These are phyloP conservation scores for Elegia similella DNA, from an alignment of 2,888 invertebrate genomes.

Conservation along the genomic window DNA sequence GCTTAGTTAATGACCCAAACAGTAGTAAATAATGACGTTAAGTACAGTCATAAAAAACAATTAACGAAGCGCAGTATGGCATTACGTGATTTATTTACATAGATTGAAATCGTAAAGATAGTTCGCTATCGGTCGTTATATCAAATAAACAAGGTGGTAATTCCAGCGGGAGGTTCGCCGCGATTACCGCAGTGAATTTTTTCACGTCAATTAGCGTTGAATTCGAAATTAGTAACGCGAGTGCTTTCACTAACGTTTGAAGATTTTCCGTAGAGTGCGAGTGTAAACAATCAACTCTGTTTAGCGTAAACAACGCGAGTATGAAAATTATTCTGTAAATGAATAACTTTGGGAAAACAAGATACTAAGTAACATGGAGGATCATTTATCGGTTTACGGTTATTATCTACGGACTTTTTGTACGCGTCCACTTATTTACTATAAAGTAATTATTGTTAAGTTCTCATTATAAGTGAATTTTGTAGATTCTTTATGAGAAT, in stretches of 20 bases:
- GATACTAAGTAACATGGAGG: too few species aligned
- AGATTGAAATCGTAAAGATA: conserved; percentile 11
- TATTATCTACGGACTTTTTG: too few species aligned
- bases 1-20: conserved; percentile 14
- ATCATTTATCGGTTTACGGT: too few species aligned
- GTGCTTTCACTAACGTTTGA: conserved; percentile 6
- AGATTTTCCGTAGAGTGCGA: neutral
- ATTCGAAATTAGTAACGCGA: conserved; percentile 35
- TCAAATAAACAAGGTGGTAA: conserved; percentile 41
- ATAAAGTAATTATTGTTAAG: too few species aligned
- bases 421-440: too few species aligned
- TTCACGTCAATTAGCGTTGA: conserved; percentile 52
- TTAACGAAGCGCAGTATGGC: conserved; percentile 12
- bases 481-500: too few species aligned
- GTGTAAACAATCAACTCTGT: neutral
- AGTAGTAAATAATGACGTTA: conserved; percentile 17
- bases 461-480: too few species aligned
- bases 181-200: conserved; percentile 40
- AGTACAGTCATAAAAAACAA: conserved; percentile 10
- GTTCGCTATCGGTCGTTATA: conserved; percentile 6
- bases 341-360: too few species aligned
- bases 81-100: conserved; percentile 16
- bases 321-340: too few species aligned
- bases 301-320: too few species aligned
- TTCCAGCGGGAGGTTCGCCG: conserved; percentile 39